These are phyloP conservation scores for Pyrgus malvae DNA, from an alignment of 2,888 invertebrate species.

Conservation along the genomic window DNA sequence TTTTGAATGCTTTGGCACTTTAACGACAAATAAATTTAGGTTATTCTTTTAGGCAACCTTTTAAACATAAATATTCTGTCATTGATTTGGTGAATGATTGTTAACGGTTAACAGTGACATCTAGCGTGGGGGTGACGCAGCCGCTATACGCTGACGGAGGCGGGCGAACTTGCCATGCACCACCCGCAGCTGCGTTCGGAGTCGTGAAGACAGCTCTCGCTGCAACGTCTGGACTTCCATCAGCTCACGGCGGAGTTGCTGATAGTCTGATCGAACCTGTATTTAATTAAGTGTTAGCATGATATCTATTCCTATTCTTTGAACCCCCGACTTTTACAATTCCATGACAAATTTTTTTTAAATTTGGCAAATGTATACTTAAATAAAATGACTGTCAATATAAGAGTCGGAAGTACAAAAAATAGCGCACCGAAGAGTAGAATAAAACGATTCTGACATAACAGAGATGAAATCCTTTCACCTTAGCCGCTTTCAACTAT, in stretches of 20 bases:
- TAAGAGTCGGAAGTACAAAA: too few species aligned
- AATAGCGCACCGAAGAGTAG: too few species aligned
- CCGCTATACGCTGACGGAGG: conserved; percentile 86
- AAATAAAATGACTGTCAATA: too few species aligned
- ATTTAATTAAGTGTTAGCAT: not conserved
- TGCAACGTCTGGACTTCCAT: conserved; percentile 90
- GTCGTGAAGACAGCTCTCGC: conserved; percentile 88
- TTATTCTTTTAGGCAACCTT: not conserved
- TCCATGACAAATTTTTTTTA: too few species aligned
- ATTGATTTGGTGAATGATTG: too few species aligned
- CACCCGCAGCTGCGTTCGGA: conserved; percentile 86
- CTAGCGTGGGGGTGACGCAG: conserved; percentile 64
- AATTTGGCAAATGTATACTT: too few species aligned
- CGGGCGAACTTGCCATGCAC: conserved; percentile 89
- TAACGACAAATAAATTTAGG: not conserved
- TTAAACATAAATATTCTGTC: not conserved
- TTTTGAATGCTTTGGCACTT: conserved; percentile 6
- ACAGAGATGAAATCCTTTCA: too few species aligned
- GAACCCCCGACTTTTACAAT: not conserved
- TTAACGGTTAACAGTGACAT: not conserved
- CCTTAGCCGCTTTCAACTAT: not conserved
- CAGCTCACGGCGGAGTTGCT: conserved; percentile 89
- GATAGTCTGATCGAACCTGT: conserved; percentile 88
- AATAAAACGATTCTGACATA: too few species aligned
- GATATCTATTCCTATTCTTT: not conserved